Evolutionary conservation across 2,113 vertebrate species (phyloP), one percentile per base, ranked within the genome.

Genomic region (Marmota monax): DNA sequence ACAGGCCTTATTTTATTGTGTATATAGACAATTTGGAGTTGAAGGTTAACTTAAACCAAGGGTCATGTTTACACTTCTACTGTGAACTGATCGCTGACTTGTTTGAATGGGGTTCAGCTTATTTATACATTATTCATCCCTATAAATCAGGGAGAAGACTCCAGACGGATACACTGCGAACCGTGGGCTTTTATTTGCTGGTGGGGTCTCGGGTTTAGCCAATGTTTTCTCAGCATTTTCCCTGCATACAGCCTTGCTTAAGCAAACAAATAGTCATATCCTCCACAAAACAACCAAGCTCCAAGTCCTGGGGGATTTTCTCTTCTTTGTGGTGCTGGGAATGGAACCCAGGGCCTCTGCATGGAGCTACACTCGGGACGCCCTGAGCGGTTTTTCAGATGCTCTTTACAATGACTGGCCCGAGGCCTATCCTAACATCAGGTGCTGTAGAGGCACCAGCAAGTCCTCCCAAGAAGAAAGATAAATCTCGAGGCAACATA

Each of bases 401-500:
- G 74, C 53, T 84, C 74, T 93, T 74, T 58, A 89, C 95, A 95
- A 86, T 89, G 96, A 96, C 67, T 95, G 94, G 94, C 92, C 90
- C 25, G n/a, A 48, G 69, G 85, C 85, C 77, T 78, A 61, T 89
- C 93, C 96, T 90, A 45, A 79, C 56, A 70, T 93, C 73, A 4
- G 37, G 92, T 42, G 7, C 88, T 72, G 17, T 11, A 76, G 95
- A 86, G 72, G 88, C 88, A 23, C 9, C 83, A 27, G 85, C 20
- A 27, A 76, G 85, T 89, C 87, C 90, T 97, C 85, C 90, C 92
- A 94, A 95, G 91, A 91, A 96, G 86, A 88, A 96, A 69, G 83
- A 56, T 94, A 82, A 53, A 91, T 96, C 94, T 96, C 77, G 23
- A 85, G 78, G 96, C 92, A 78, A 53, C 94, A 96, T 96, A 87